phyloP scores from a whole-genome alignment of 2,888 invertebrate species.

The Incurvaria masculella region DNA sequence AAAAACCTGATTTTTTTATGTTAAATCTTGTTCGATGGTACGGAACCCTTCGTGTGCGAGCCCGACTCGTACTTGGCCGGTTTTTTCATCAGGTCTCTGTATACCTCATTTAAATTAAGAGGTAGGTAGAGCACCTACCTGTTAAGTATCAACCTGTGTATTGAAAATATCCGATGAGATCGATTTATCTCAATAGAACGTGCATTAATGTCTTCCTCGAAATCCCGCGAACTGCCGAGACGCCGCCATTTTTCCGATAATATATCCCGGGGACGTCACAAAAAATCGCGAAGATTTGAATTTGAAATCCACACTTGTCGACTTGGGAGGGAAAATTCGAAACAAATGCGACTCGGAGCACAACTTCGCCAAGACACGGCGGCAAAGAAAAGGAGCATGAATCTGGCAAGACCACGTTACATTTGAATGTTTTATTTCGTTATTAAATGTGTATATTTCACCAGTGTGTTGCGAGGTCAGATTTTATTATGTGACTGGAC shows the following conservation, averaged over 20 bases:
- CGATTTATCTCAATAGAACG: not conserved
- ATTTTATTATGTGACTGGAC: no score
- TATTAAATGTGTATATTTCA: no score
- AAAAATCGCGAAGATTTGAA: not conserved
- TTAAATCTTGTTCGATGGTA: no score
- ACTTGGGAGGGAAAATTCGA: not conserved
- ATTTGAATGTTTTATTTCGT: not conserved
- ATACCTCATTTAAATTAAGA: no score
- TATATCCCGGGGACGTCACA: not conserved
- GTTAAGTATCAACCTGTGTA: no score
- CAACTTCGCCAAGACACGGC: not conserved
- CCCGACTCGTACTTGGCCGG: no score
- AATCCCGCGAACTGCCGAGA: not conserved
- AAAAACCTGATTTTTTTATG: no score
- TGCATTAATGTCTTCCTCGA: not conserved
- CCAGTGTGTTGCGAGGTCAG: no score
- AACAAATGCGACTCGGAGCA: not conserved
- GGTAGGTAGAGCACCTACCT: no score
- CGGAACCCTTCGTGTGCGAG: no score
- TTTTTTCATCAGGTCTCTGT: no score
- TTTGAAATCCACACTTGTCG: not conserved
- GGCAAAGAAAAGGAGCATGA: not conserved
- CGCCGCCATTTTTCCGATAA: not conserved
- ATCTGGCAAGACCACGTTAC: not conserved
- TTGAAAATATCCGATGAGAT: no score